Evolutionary conservation across 2,797 vertebrate species (phyloP), one percentile per base, ranked within the genome.

Genomic region (Tapirus indicus): DNA sequence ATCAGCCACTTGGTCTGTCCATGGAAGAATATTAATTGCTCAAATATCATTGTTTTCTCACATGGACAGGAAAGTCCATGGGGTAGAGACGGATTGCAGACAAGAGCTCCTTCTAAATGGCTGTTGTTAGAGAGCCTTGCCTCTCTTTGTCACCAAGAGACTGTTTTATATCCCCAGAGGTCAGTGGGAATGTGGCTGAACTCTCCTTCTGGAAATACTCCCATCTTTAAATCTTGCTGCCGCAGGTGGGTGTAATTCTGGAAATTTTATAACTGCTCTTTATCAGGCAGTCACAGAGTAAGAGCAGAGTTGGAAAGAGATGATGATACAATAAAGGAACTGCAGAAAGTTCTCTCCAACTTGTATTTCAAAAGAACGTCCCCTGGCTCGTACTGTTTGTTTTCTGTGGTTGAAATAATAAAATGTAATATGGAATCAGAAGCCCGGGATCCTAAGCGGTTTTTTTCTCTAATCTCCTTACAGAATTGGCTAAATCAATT

Each of bases 211-310:
- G 60, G 84, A 95, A 95, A 97, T 20, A 21, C 44, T 97, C 89
- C 44, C 56, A 38, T 97, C 52, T 97, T 95, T 94, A 96, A 97
- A 96, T 93, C 94, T 97, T 54, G n/a, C 17, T 41, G 21, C 62
- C 91, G 97, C 95, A 97, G 83, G 89, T 97, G 96, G 96, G 88
- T 5, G 20, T 84, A 92, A 88, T 91, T 89, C 60, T 97, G 64
- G 88, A 97, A 97, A 96, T 86, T 92, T 71, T 95, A 62, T 93
- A 95, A 96, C 68, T 83, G 86, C 52, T 93, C 16, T 83, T 96
- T 94, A 82, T 78, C 96, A 95, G 86, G 87, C 92, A 97, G 96
- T 82, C 83, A 38, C 9, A 20, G 60, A 96, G 71, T 83, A 98
- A 85, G 66, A 88, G 44, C 60, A 49, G 69, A 95, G 56, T 75